Percentiles rank a stretch among this genome's conserved stretches.
phyloP scores from a whole-genome alignment of 2,888 invertebrate species.

The Falcaria lacertinaria region DNA sequence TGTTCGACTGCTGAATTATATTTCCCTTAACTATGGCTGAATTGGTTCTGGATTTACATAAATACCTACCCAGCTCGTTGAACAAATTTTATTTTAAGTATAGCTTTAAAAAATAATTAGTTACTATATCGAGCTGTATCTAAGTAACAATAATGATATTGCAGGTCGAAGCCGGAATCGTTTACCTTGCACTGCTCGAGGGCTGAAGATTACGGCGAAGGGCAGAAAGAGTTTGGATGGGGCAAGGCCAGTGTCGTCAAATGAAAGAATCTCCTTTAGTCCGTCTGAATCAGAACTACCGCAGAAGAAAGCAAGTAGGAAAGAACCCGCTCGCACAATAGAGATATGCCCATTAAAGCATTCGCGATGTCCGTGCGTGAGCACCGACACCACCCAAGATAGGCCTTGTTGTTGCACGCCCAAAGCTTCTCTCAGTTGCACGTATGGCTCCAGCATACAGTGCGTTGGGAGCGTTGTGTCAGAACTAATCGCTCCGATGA shows the following conservation, averaged over 20 bases:
- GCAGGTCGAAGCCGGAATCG: not conserved
- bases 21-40: no score
- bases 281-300: not conserved
- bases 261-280: not conserved
- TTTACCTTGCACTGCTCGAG: conserved; percentile 4
- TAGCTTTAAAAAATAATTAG: no score
- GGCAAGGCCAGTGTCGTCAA: not conserved
- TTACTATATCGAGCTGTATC: no score
- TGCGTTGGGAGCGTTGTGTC: conserved; percentile 24
- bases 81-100: conserved; percentile 2
- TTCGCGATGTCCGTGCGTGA: conserved; percentile 12
- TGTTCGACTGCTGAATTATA: no score
- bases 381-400: conserved; percentile 42
- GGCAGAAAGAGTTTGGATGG: conserved; percentile 3
- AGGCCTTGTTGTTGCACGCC: conserved; percentile 40
- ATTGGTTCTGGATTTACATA: not conserved
- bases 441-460: conserved; percentile 5
- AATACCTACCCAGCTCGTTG: no score
- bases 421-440: not conserved
- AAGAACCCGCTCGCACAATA: not conserved
- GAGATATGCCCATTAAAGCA: not conserved
- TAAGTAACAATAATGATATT: not conserved
- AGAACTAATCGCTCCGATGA: conserved; percentile 32
- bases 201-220: conserved; percentile 10
- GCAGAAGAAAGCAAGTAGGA: not conserved